Base-by-base conservation (phyloP, 2,888 invertebrate genomes). In the Netelia virgata region DNA sequence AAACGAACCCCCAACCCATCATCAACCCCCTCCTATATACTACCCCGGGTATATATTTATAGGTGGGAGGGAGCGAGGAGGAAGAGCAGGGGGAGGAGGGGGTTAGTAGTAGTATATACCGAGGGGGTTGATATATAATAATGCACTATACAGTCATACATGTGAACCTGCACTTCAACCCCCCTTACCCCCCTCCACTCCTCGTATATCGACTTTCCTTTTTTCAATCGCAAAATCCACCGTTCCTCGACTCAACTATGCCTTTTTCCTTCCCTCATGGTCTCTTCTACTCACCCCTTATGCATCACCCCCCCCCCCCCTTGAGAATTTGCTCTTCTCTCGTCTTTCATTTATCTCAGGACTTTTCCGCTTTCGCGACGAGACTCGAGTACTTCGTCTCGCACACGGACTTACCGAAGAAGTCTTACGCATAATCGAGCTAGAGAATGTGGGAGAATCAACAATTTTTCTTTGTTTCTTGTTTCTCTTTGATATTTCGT, bases 1-100 rank as follows among this genome's bases (percentile, higher is more conserved):
- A 91, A 90, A 90, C 89, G 89, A 90, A 90, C 90, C 89, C 87
- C 90, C 89, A 86, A 89, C 89, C 88, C 87, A 89, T 88, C 88
- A 89, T 89, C 88, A 86, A 88, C 89, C 88, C 88, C 85, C 86
- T 85, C 72, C 50, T 64, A 55, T 64, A 18, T 74, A 69, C 68
- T 53, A 73, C 66, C 9, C 41, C 36, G 3, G 36, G 36, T 36
- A 8, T 36, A 36, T 36, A 36, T 36, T 36, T 36, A 36, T 36
- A 36, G 5, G 36, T 6, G 36, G 6, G 36, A 36, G 36, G 36
- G 36, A 36, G 36, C 3, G 5, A 36, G 36, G 36, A 28, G 28
- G n/a, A n/a, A 1, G 23, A 2, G 23, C 23, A 23, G 23, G 23
- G 6, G 5, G 6, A 36, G 36, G 36, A 1, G 36, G 36, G 5